Evolutionary conservation across 2,888 invertebrate genomes (phyloP).

Genomic region (Timema cristinae): DNA sequence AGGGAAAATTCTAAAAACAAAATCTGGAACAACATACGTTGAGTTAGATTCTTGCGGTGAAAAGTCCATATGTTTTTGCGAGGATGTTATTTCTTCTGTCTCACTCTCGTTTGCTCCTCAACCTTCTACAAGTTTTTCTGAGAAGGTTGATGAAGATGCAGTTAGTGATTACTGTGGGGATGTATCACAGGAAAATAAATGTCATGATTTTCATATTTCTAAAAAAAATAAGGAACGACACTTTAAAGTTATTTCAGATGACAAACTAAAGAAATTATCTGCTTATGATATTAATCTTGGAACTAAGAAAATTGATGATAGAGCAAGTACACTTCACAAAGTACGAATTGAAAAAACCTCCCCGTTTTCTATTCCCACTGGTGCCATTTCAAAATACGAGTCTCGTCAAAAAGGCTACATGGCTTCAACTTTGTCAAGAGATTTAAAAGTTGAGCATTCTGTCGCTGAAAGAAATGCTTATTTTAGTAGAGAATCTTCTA

Average conservation of each 20-base stretch:
- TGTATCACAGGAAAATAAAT: too few species aligned
- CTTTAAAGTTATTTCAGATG: too few species aligned
- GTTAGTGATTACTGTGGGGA: not conserved
- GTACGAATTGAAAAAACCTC: not conserved
- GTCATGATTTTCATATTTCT: too few species aligned
- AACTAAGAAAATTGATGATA: too few species aligned
- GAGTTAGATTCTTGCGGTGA: constrained; percentile 26
- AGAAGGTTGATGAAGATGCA: constrained; percentile 15
- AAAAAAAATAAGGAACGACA: too few species aligned
- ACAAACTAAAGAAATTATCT: too few species aligned
- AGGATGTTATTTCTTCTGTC: constrained; percentile 27
- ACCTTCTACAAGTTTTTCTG: constrained; percentile 10
- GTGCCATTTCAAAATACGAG: not conserved
- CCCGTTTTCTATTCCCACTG: not conserved
- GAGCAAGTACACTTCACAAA: too few species aligned
- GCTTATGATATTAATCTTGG: too few species aligned
- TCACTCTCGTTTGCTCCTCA: constrained; percentile 14
- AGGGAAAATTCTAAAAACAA: constrained; percentile 25
- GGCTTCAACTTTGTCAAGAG: constrained; percentile 56
- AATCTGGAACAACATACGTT: constrained; percentile 28
- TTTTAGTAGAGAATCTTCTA: constrained; percentile 26
- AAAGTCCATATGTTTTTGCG: constrained; percentile 29
- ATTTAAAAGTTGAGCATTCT: constrained; percentile 49
- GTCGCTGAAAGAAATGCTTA: constrained; percentile 24
- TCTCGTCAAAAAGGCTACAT: constrained; percentile 48